Evolutionary conservation across 2,113 vertebrate genomes (phyloP).

Genomic region (Isurus oxyrinchus): DNA sequence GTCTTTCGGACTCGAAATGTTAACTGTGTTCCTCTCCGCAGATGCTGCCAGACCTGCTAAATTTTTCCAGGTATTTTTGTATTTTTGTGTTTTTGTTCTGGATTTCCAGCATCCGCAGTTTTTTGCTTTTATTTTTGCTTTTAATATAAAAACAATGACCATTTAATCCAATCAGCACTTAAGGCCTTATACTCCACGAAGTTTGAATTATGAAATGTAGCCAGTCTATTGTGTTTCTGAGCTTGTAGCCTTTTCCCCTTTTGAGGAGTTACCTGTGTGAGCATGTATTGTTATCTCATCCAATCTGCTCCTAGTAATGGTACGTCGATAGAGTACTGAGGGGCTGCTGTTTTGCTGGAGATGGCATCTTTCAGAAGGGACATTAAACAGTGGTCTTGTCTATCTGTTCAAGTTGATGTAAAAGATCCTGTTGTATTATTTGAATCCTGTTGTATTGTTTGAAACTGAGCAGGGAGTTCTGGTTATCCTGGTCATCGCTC

Average conservation of each 20-base stretch:
- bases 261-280: background rate
- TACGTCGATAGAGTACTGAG: background rate
- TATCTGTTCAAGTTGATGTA: background rate
- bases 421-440: background rate
- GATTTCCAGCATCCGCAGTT: no score
- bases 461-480: background rate
- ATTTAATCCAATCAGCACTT: background rate
- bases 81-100: no score
- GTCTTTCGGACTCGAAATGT: no score
- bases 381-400: background rate
- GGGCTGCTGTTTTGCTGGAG: background rate
- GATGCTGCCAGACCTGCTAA: no score
- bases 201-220: background rate
- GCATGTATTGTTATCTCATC: background rate
- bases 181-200: no score
- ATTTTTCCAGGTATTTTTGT: no score
- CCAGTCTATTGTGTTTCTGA: background rate
- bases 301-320: background rate
- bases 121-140: no score
- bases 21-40: no score
- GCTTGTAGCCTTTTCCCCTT: background rate
- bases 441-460: background rate
- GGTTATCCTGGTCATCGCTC: background rate
- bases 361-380: background rate
- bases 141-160: background rate